Conservation (phyloP, 2,113 vertebrate species). For the Larimichthys crocea region DNA sequence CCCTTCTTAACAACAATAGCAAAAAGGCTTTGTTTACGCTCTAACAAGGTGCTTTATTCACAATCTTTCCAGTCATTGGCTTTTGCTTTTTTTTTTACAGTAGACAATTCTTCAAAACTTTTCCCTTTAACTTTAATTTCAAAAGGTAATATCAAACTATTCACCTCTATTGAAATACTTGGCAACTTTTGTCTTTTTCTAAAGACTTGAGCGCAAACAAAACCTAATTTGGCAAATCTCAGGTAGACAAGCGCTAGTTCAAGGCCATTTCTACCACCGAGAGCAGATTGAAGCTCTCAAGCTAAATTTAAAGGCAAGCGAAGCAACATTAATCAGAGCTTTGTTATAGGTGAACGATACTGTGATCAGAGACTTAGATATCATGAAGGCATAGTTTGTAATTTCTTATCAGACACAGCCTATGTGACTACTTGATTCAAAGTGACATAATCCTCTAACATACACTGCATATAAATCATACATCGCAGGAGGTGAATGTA, state of each 20-base stretch:
- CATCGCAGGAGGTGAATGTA: conserved; percentile 51
- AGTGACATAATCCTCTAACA: conserved; percentile 53
- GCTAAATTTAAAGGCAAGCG: conserved; percentile 77
- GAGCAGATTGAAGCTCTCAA: conserved; percentile 45
- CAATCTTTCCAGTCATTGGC: conserved; percentile 53
- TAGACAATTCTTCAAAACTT: conserved; percentile 41
- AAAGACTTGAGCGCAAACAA: conserved; percentile 71
- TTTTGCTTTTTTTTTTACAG: conserved; percentile 31
- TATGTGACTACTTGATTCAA: conserved; percentile 55
- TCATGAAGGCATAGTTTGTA: conserved; percentile 61
- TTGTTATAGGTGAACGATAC: conserved; percentile 46
- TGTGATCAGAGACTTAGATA: conserved; percentile 50
- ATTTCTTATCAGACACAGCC: conserved; percentile 51
- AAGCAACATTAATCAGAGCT: conserved; percentile 69
- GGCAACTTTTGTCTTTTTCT: conserved; percentile 48
- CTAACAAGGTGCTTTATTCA: conserved; percentile 67
- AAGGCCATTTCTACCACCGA: conserved; percentile 66
- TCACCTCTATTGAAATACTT: conserved; percentile 58
- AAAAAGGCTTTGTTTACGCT: conserved; percentile 74
- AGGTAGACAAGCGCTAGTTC: conserved; percentile 48
- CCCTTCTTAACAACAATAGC: conserved; percentile 48
- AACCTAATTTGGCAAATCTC: conserved; percentile 70
- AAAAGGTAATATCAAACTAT: conserved; percentile 46
- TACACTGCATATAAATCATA: conserved; percentile 55
- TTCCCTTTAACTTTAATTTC: conserved; percentile 27